A percentile compares a stretch with the other conserved stretches of the same genome.
These are phyloP conservation scores for Felis catus DNA, from an alignment of 2,113 vertebrate genomes.

Conservation along the genomic window F.catus_Fca126_mat1.0 CM031413.1:82557001-82557500, in stretches of 20 bases:
- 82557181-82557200: neutral
- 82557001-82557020: neutral
- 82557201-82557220: slow-evolving; percentile 34
- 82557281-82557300: slow-evolving; percentile 93
- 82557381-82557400: slow-evolving; percentile 90
- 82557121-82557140: slow-evolving; percentile 7
- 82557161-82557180: neutral
- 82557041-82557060: slow-evolving; percentile 2
- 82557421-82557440: slow-evolving; percentile 95
- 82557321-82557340: slow-evolving; percentile 94
- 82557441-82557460: slow-evolving; percentile 97
- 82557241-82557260: slow-evolving; percentile 97
- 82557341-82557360: slow-evolving; percentile 90
- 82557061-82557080: slow-evolving; percentile 42
- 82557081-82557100: neutral
- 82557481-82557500: slow-evolving; percentile 99
- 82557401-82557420: slow-evolving; percentile 93
- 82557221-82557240: slow-evolving; percentile 93
- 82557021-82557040: neutral
- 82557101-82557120: slow-evolving; percentile 35
- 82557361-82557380: slow-evolving; percentile 91
- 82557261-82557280: slow-evolving; percentile 95
- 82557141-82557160: neutral
- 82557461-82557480: slow-evolving; percentile 99
- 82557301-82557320: slow-evolving; percentile 94